Percentiles rank a stretch among this genome's conserved stretches.
Conservation (phyloP, 2,797 vertebrate species). For the Sebastiscus albofasciatus region DNA sequence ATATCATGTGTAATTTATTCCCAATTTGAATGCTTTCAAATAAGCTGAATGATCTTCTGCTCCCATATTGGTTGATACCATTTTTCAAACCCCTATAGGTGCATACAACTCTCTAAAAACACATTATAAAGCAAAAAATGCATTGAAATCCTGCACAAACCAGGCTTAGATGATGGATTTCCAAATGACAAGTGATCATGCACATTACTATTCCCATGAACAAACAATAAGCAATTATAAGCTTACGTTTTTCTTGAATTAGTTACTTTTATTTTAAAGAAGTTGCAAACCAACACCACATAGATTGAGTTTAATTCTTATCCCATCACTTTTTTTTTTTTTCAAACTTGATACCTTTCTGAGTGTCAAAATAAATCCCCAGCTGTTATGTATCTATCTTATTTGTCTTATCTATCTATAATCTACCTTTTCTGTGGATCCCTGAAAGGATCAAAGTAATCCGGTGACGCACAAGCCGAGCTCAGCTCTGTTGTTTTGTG, state of each 20-base stretch:
- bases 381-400: neutral
- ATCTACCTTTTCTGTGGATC: slow-evolving; percentile 22
- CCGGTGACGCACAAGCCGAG: slow-evolving; percentile 34
- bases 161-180: fast-evolving
- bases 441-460: slow-evolving; percentile 46
- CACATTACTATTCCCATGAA: too few relatives aligned
- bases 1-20: neutral
- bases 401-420: neutral
- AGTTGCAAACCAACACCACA: neutral
- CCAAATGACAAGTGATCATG: too few relatives aligned
- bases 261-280: neutral
- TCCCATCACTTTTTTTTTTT: neutral
- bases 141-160: neutral
- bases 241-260: neutral
- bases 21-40: neutral
- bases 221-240: neutral
- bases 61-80: neutral
- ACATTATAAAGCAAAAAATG: neutral
- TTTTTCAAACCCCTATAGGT: neutral
- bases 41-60: neutral
- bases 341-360: neutral
- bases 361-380: neutral
- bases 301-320: neutral
- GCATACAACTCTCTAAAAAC: neutral
- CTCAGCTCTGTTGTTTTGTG: slow-evolving; percentile 4